Base-by-base conservation (phyloP, 1,140 invertebrate genomes). In the Neelides sp. region DNA sequence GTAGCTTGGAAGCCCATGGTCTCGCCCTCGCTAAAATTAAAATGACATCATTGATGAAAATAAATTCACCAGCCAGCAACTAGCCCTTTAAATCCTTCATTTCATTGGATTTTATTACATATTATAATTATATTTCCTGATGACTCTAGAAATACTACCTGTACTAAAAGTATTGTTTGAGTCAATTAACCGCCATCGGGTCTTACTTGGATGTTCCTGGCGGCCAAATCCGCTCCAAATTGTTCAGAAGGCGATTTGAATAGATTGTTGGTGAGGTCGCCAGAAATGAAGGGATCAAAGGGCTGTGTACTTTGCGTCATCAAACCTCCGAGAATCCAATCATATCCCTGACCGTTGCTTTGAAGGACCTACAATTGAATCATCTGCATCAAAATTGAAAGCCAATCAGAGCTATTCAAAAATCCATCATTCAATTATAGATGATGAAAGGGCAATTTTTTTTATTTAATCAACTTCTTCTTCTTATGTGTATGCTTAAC, bases 281-380 rank as follows among this genome's bases (percentile, higher is more conserved):
- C 85, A 1, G 87, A 91, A 48, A 94, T 85, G 62, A 91, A 91
- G 65, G 89, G 85, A 68, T 94, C 90, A n/a, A 90, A 68, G 1
- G 82, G 86, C 66, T 95, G 91, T 78, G 94, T 90, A 1, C 89
- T 85, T 0, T 85, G 90, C 0, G 83, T 80, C 0, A 89, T 75
- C 7, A 96, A 67, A 30, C 90, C 90, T 39, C 89, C 77, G 12
- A 85, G 73, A 40, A 96, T 78, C 62, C 89, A 84, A 63, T 94
- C 88, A 32, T 54, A 55, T 0, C 59, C 59, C 41, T 50, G 50
- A 3, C 58, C 54, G 30, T 49, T 50, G 26, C 23, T 32, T 28
- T 54, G 54, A 8, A 8, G 7, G n/a, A 32, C 28, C 28, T 32
- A 8, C 7, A 32, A 5, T 8, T 32, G n/a, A 8, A 32, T 8